A percentile compares a stretch with the other conserved stretches of the same genome.
phyloP scores from a whole-genome alignment of 2,113 vertebrate genomes.

The Gracilinanus agilis region DNA sequence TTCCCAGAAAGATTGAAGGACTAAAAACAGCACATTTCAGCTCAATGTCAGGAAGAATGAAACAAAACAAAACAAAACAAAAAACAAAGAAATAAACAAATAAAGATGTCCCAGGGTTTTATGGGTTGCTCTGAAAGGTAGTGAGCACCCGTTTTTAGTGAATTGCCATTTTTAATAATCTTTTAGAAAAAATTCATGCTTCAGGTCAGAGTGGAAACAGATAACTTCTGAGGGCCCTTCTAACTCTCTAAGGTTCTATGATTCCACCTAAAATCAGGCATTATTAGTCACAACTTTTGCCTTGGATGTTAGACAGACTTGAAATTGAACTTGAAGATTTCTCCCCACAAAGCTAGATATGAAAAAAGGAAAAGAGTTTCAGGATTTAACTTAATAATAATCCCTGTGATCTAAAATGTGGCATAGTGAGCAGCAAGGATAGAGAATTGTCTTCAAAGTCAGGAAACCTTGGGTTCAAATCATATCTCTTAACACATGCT shows the following conservation, averaged over 20 bases:
- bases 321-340: constrained; percentile 6
- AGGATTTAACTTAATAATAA: neutral
- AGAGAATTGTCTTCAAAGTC: neutral
- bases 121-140: neutral
- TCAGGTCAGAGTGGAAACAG: neutral
- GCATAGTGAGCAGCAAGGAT: neutral
- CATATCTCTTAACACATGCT: neutral
- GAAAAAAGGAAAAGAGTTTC: neutral
- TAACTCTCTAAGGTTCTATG: neutral
- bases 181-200: neutral
- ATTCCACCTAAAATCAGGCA: neutral
- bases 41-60: neutral
- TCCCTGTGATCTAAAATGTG: neutral
- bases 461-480: neutral
- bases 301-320: neutral
- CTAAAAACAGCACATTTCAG: neutral
- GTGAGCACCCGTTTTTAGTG: neutral
- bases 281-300: neutral
- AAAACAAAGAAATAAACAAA: neutral
- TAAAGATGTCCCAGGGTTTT: neutral
- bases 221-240: neutral
- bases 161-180: neutral
- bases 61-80: no score
- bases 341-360: neutral
- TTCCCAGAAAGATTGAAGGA: neutral